Percentiles rank a stretch among this genome's conserved stretches.
These are phyloP conservation scores for Antheraea yamamai DNA, from an alignment of 2,888 invertebrate species.

Conservation along the genomic window DNA sequence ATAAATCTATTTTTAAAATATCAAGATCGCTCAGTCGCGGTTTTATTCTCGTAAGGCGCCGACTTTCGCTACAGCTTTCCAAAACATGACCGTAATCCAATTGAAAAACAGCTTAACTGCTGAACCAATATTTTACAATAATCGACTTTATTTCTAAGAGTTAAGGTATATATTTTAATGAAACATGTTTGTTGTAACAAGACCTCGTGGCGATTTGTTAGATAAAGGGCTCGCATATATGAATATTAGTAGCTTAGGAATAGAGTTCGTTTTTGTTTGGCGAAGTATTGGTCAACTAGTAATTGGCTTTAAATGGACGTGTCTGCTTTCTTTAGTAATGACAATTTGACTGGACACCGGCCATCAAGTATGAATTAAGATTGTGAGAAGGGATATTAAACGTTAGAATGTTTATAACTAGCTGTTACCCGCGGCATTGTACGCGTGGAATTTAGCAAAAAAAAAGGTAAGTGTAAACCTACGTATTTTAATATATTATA, in stretches of 20 bases:
- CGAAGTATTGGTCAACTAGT: conserved; percentile 32
- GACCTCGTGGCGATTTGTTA: conserved; percentile 16
- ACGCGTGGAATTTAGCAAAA: no score
- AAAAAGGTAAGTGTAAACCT: no score
- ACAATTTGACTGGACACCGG: conserved; percentile 37
- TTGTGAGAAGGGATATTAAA: conserved; percentile 1
- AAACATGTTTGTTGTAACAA: conserved; percentile 19
- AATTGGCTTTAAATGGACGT: conserved; percentile 36
- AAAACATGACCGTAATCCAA: conserved; percentile 57
- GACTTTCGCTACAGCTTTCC: conserved; percentile 79
- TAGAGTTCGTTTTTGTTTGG: conserved; percentile 43
- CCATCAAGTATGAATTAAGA: conserved; percentile 5
- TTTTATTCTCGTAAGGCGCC: conserved; percentile 53
- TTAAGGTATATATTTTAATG: conserved; percentile 26
- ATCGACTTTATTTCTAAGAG: conserved; percentile 25
- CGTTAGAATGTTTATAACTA: background rate
- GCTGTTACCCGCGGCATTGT: no score
- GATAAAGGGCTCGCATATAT: background rate
- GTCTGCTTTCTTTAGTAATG: conserved; percentile 63
- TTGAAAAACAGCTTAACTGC: conserved; percentile 48
- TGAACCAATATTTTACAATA: conserved; percentile 29
- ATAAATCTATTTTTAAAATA: conserved; percentile 39
- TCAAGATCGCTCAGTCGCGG: conserved; percentile 60
- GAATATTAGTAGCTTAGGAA: conserved; percentile 28
- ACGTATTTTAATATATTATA: no score